A percentile compares a stretch with the other conserved stretches of the same genome.
These are phyloP conservation scores for Drosophila kohkoa DNA, from an alignment of 1,140 invertebrate genomes.

Conservation along the genomic window DNA sequence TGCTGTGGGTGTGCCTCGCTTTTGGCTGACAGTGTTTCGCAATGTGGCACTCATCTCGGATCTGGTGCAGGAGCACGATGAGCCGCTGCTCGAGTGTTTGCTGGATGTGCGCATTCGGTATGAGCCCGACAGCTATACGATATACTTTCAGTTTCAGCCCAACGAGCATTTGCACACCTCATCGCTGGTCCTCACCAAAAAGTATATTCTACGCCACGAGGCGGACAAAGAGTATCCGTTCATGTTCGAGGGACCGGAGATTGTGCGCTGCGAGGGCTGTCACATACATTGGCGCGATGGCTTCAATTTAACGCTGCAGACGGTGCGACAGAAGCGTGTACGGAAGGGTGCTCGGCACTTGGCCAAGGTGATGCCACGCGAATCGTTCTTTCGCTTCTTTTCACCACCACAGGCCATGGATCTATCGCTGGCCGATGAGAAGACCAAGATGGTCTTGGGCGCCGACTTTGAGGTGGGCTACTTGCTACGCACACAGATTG, in stretches of 20 bases:
- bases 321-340: slow-evolving; percentile 99
- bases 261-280: slow-evolving; percentile 96
- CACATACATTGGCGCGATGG: slow-evolving; percentile 97
- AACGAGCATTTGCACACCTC: slow-evolving; percentile 98
- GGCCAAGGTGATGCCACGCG: slow-evolving; percentile 97
- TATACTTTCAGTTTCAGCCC: slow-evolving; percentile 96
- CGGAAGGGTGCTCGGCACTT: slow-evolving; percentile 93
- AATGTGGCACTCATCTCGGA: slow-evolving; percentile 95
- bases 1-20: slow-evolving; percentile 95
- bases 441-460: slow-evolving; percentile 85
- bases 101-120: slow-evolving; percentile 94
- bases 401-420: slow-evolving; percentile 91
- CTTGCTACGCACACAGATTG: slow-evolving; percentile 95
- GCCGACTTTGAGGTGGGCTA: slow-evolving; percentile 98
- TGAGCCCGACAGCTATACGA: slow-evolving; percentile 85
- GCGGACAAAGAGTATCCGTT: slow-evolving; percentile 96
- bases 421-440: slow-evolving; percentile 87
- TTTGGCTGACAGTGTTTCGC: slow-evolving; percentile 98
- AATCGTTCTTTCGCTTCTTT: slow-evolving; percentile 99
- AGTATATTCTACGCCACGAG: slow-evolving; percentile 96
- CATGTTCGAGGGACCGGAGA: slow-evolving; percentile 98
- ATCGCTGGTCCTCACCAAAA: slow-evolving; percentile 96
- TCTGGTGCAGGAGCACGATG: slow-evolving; percentile 97
- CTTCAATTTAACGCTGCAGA: slow-evolving; percentile 98
- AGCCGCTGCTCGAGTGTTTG: slow-evolving; percentile 96